Evolutionary conservation across 2,113 vertebrate species (phyloP), one percentile per base, ranked within the genome.

Genomic region (Alligator mississippiensis): DNA sequence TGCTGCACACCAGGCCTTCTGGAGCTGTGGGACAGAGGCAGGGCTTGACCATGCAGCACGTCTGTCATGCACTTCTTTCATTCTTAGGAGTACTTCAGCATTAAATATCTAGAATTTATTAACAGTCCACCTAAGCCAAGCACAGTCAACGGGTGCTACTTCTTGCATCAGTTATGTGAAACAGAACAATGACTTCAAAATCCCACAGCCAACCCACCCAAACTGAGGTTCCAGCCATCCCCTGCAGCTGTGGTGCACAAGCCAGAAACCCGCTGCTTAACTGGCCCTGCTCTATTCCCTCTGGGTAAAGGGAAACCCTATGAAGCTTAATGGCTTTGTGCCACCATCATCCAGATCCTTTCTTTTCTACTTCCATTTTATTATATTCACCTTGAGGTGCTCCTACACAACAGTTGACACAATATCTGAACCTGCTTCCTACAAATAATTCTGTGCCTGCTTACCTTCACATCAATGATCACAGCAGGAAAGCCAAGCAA

Each of bases 361-460:
- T 27, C 85, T n/a, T 0, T 0, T 80, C 78, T 84, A 68, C 12
- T n/a, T 77, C 77, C 27, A 82, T 21, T 24, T 77, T 18, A 25
- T 34, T 1, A 1, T 3, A 3, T 55, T 34, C 1, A n/a, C 28
- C n/a, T 30, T 24, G 30, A 30, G 16, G 13, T 59, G 28, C 21
- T 28, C 30, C 34, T 18, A 30, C 2, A 7, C 17, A 77, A 54
- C 28, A 87, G 75, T 63, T 59, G 1, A 55, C 0, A 55, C 0
- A 22, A 19, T 17, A 83, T 27, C 66, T 82, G 24, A 66, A 57
- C 30, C 47, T 84, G 72, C 63, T 38, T 38, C 80, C 93, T 66
- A 12, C 4, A 14, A 90, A 13, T 38, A 64, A 9, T 91, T 87
- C 85, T 79, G 93, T 80, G 63, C 7, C 88, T 25, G 47, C 8